phyloP scores from a whole-genome alignment of 2,888 invertebrate species.

The Trissolcus brochymenae region DNA sequence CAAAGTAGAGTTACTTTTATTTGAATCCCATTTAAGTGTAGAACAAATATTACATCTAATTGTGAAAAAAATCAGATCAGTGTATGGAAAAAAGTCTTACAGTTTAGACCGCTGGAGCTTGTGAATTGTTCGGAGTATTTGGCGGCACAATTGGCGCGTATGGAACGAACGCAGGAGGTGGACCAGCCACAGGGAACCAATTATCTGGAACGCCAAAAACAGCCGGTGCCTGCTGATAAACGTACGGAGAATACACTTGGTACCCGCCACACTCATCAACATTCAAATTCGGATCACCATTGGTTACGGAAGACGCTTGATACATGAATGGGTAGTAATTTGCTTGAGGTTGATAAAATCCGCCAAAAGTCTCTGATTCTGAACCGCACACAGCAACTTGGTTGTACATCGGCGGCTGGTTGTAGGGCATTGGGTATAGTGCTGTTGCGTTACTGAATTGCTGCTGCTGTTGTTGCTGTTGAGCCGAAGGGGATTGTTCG shows the following conservation, averaged over 20 bases:
- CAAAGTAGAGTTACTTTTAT: slow-evolving; percentile 39
- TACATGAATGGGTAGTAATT: slow-evolving; percentile 63
- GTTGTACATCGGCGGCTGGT: slow-evolving; percentile 62
- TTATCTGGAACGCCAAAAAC: slow-evolving; percentile 61
- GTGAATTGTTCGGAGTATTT: slow-evolving; percentile 17
- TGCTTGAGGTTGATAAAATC: slow-evolving; percentile 61
- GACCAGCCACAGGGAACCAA: slow-evolving; percentile 66
- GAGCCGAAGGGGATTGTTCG: slow-evolving; percentile 1
- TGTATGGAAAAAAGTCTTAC: neutral
- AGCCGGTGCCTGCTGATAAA: slow-evolving; percentile 63
- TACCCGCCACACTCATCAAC: slow-evolving; percentile 41
- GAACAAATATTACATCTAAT: slow-evolving; percentile 22
- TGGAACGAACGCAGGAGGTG: slow-evolving; percentile 54
- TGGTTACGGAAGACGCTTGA: slow-evolving; percentile 60
- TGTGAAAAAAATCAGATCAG: slow-evolving; percentile 17
- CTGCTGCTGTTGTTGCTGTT: slow-evolving; percentile 6
- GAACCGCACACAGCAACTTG: slow-evolving; percentile 60
- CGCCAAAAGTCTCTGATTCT: slow-evolving; percentile 62
- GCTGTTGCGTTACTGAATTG: slow-evolving; percentile 2
- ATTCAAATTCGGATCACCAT: slow-evolving; percentile 46
- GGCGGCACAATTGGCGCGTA: slow-evolving; percentile 14
- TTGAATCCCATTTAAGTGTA: slow-evolving; percentile 16
- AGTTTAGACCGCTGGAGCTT: slow-evolving; percentile 15
- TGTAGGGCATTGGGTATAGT: slow-evolving; percentile 58
- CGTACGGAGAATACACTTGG: slow-evolving; percentile 62